Percentiles rank a stretch among this genome's conserved stretches.
Conservation (phyloP, 2,888 invertebrate species). For the Cheilosia vernalis region DNA sequence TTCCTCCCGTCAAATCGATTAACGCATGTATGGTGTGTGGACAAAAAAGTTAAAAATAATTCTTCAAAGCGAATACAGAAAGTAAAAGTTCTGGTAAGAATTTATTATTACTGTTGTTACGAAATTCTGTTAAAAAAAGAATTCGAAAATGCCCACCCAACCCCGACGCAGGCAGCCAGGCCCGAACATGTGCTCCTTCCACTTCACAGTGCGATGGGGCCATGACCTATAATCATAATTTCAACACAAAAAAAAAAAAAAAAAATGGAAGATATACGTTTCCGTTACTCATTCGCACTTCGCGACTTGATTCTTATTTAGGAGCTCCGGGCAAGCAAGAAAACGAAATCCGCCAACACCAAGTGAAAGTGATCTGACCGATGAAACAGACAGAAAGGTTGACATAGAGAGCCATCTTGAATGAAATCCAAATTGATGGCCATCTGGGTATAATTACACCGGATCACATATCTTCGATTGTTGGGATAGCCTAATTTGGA, state of each 20-base stretch:
- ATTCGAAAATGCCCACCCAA: conserved; percentile 37
- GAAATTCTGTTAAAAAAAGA: conserved; percentile 66
- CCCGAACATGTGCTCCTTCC: conserved; percentile 34
- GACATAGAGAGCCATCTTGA: conserved; percentile 36
- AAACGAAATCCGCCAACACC: conserved; percentile 70
- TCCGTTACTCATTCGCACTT: conserved; percentile 54
- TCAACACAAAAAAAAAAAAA: conserved; percentile 24
- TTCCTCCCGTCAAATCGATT: conserved; percentile 22
- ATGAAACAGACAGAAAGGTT: conserved; percentile 29
- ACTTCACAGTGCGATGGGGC: conserved; percentile 43
- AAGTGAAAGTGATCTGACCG: conserved; percentile 73
- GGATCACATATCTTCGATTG: conserved; percentile 45
- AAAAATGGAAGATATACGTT: not conserved
- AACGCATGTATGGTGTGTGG: conserved; percentile 10
- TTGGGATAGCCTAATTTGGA: conserved; percentile 24
- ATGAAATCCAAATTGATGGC: conserved; percentile 54
- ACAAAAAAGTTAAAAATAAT: conserved; percentile 23
- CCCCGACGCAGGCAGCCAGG: conserved; percentile 31
- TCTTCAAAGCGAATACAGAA: conserved; percentile 35
- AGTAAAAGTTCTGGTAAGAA: conserved; percentile 69
- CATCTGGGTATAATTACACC: conserved; percentile 42
- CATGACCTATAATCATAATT: conserved; percentile 73
- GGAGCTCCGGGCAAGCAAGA: conserved; percentile 34
- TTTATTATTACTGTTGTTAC: conserved; percentile 60
- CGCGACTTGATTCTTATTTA: conserved; percentile 27